Evolutionary conservation across 2,888 invertebrate genomes (phyloP).

Genomic region (Mesopsocus fuscifrons): DNA sequence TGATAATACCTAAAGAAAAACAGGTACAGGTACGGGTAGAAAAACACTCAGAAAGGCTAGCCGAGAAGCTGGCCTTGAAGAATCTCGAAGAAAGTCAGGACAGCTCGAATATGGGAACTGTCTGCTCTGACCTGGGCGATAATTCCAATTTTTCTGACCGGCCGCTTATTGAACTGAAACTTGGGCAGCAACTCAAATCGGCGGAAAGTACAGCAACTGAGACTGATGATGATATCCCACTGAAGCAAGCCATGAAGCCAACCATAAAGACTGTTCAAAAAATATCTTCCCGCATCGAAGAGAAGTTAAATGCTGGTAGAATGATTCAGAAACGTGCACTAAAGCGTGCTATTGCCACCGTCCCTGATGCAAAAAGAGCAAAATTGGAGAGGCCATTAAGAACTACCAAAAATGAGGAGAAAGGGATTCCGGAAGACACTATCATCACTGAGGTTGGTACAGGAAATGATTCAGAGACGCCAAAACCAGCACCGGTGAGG

Average conservation of each 20-base stretch:
- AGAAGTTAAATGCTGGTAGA: conserved; percentile 3
- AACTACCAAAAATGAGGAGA: neutral
- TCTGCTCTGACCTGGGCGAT: neutral
- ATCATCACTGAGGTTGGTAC: neutral
- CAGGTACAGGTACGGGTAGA: conserved; percentile 12
- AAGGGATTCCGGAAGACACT: neutral
- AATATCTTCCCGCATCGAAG: neutral
- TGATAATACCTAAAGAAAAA: neutral
- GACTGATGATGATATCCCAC: neutral
- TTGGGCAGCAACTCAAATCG: neutral
- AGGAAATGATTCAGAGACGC: neutral
- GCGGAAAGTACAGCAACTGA: neutral
- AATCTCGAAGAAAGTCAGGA: neutral
- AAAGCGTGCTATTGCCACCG: neutral
- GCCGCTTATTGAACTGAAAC: neutral
- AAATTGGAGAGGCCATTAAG: neutral
- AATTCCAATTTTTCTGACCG: neutral
- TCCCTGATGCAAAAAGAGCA: neutral
- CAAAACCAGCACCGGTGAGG: neutral
- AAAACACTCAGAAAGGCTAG: conserved; percentile 13
- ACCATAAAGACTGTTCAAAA: neutral
- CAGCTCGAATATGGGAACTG: neutral
- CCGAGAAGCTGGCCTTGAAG: neutral
- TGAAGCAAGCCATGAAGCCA: neutral
- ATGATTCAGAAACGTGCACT: neutral